Conservation (phyloP, 2,113 vertebrate species). For the Colaptes auratus region DNA sequence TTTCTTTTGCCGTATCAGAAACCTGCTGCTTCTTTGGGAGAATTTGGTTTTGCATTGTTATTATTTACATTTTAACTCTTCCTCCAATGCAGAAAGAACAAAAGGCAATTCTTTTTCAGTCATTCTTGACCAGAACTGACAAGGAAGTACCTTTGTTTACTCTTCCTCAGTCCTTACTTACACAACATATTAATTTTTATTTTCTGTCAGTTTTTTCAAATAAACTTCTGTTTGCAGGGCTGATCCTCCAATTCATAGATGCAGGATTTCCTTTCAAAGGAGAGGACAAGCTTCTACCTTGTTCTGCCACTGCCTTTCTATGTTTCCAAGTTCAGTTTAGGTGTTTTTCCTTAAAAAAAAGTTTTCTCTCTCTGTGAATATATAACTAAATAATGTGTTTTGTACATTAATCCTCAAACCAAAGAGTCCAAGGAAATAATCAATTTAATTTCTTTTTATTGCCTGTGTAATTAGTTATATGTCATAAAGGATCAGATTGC, state of each 20-base stretch:
- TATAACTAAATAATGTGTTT: neutral
- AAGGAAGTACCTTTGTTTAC: neutral
- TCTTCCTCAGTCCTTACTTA: neutral
- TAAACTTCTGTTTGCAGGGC: neutral
- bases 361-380: neutral
- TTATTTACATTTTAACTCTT: neutral
- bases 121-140: neutral
- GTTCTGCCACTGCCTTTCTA: neutral
- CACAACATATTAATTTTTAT: accelerated
- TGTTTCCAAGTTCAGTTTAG: neutral
- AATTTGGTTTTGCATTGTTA: neutral
- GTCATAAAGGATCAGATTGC: constrained; percentile 61
- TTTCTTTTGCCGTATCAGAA: neutral
- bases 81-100: neutral
- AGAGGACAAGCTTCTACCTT: neutral
- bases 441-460: constrained; percentile 55
- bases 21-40: neutral
- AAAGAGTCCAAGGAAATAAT: constrained; percentile 43
- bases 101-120: neutral
- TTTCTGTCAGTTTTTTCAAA: neutral
- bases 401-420: neutral
- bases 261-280: neutral
- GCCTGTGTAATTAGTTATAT: constrained; percentile 55
- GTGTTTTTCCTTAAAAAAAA: neutral
- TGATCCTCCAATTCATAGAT: neutral